phyloP scores from a whole-genome alignment of 2,113 vertebrate genomes.

The Himantopus leucocephalus region DNA sequence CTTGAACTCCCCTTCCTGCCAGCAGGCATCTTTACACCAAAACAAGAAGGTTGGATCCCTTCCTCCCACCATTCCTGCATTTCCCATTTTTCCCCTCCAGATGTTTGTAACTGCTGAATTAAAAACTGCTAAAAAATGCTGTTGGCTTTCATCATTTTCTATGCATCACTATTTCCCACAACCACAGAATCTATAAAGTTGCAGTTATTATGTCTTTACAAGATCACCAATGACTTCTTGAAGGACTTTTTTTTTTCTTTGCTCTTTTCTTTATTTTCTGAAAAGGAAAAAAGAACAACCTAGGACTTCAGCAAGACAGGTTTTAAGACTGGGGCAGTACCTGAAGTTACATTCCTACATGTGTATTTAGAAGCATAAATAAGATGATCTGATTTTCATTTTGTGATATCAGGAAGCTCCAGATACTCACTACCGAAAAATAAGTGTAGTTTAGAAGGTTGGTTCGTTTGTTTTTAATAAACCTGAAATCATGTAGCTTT shows the following conservation, averaged over 20 bases:
- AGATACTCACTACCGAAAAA: not conserved
- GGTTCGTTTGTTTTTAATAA: not conserved
- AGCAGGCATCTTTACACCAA: not conserved
- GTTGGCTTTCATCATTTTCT: not conserved
- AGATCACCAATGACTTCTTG: not conserved
- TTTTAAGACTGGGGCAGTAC: not conserved
- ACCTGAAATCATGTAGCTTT: not conserved
- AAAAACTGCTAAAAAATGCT: not conserved
- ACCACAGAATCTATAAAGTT: not conserved
- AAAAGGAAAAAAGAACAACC: not conserved
- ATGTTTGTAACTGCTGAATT: not conserved
- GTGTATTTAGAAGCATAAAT: not conserved
- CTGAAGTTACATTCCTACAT: not conserved
- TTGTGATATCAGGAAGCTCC: not conserved
- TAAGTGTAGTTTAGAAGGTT: not conserved
- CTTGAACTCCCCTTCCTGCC: not conserved
- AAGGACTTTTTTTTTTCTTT: not conserved
- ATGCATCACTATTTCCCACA: not conserved
- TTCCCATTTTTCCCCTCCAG: not conserved
- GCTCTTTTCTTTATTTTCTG: not conserved
- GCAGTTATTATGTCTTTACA: not conserved
- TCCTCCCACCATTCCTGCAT: not conserved
- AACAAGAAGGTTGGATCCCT: not conserved
- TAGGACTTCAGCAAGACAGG: not conserved
- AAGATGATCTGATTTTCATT: not conserved